These are phyloP conservation scores for Amblyjoppa fuscipennis DNA, from an alignment of 2,888 invertebrate species.

Conservation along the genomic window DNA sequence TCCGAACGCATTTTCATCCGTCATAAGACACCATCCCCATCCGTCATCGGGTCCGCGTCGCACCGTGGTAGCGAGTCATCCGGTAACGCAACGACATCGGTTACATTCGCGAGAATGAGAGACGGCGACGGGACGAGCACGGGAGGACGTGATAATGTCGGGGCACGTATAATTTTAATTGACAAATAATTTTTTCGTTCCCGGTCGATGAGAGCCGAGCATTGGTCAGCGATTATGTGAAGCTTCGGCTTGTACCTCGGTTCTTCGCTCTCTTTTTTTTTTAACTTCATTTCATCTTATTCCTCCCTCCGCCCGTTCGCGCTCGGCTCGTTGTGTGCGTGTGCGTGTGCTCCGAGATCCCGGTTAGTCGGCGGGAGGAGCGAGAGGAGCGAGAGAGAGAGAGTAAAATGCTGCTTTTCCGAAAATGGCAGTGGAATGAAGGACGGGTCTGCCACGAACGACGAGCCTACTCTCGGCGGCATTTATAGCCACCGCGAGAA, in stretches of 20 bases:
- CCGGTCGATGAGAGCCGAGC: constrained; percentile 62
- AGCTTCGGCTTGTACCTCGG: constrained; percentile 41
- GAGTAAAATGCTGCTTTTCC: constrained; percentile 75
- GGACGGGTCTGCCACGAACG: constrained; percentile 75
- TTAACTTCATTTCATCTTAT: constrained; percentile 50
- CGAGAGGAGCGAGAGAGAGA: constrained; percentile 13
- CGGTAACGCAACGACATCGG: constrained; percentile 37
- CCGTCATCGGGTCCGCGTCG: constrained; percentile 42
- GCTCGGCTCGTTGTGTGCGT: background rate
- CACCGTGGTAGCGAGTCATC: constrained; percentile 49
- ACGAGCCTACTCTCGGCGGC: constrained; percentile 49
- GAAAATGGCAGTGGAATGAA: constrained; percentile 81
- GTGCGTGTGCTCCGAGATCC: background rate
- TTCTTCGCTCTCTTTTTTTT: background rate
- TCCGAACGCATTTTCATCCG: constrained; percentile 60
- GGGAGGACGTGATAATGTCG: constrained; percentile 70
- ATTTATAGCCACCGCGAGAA: constrained; percentile 62
- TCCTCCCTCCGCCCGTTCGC: constrained; percentile 45
- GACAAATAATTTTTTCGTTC: constrained; percentile 79
- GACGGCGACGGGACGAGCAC: constrained; percentile 24
- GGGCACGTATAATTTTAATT: constrained; percentile 78
- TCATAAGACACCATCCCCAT: constrained; percentile 62
- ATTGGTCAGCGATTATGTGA: constrained; percentile 76
- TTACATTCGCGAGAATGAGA: constrained; percentile 62
- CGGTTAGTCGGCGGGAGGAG: constrained; percentile 33